Evolutionary conservation across 2,888 invertebrate genomes (phyloP).

Genomic region (Cyclophora albipunctata): DNA sequence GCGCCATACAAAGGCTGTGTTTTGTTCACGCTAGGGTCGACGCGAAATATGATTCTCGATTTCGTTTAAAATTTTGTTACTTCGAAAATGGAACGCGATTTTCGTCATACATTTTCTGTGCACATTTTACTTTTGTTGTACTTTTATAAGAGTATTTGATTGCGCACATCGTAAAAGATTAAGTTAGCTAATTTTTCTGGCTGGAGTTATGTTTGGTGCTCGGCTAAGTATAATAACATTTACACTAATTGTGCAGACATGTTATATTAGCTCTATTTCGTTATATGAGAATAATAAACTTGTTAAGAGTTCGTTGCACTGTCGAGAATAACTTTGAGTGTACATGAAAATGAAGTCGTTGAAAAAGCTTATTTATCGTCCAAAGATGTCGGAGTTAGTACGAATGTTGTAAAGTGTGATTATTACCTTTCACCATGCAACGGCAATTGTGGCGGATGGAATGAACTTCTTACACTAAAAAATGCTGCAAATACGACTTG

Average conservation of each 20-base stretch:
- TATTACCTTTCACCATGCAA: constrained; percentile 34
- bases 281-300: too few relatives aligned
- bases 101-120: neutral
- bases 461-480: constrained; percentile 31
- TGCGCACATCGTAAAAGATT: too few relatives aligned
- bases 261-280: too few relatives aligned
- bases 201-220: too few relatives aligned
- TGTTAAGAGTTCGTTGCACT: constrained; percentile 9
- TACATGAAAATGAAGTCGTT: constrained; percentile 18
- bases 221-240: too few relatives aligned
- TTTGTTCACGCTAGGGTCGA: constrained; percentile 4
- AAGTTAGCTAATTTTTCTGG: too few relatives aligned
- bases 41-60: constrained; percentile 9
- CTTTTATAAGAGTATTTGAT: too few relatives aligned
- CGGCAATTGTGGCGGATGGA: constrained; percentile 23
- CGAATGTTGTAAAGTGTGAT: constrained; percentile 25
- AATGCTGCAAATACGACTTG: constrained; percentile 37
- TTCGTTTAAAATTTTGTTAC: constrained; percentile 9
- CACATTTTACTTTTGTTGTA: too few relatives aligned
- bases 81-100: constrained; percentile 1
- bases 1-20: constrained; percentile 29
- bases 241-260: too few relatives aligned
- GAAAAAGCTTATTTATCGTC: constrained; percentile 18
- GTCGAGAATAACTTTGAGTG: constrained; percentile 6
- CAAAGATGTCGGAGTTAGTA: constrained; percentile 22